Evolutionary conservation across 2,888 invertebrate genomes (phyloP).

Genomic region (Lithophane leautieri): DNA sequence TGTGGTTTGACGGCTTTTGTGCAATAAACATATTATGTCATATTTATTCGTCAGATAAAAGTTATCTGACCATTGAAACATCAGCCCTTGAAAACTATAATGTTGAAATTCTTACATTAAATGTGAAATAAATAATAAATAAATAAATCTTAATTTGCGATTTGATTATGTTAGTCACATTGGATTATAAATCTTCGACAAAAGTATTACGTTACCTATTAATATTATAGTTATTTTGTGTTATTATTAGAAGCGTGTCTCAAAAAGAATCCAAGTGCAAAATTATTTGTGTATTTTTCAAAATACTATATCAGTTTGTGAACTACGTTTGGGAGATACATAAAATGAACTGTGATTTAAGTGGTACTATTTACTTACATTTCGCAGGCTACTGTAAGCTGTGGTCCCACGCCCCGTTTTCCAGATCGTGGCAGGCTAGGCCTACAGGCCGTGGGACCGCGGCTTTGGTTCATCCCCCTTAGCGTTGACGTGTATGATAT

Average conservation of each 20-base stretch:
- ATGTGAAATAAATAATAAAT: too few relatives aligned
- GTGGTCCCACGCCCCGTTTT: too few relatives aligned
- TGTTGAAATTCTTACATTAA: background rate
- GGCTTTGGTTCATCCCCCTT: too few relatives aligned
- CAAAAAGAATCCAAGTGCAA: background rate
- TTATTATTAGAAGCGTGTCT: constrained; percentile 11
- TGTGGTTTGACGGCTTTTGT: background rate
- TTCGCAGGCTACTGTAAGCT: background rate
- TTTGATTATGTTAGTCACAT: background rate
- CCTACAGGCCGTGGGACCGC: too few relatives aligned
- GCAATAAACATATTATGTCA: background rate
- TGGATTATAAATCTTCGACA: constrained; percentile 1
- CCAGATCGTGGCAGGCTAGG: background rate
- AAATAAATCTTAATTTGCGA: background rate
- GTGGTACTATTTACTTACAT: background rate
- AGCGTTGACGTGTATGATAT: too few relatives aligned
- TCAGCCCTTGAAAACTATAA: background rate
- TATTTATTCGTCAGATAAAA: background rate
- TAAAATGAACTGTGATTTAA: background rate
- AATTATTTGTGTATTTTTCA: background rate
- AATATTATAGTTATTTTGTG: constrained; percentile 14
- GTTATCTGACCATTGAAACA: background rate
- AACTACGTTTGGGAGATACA: background rate
- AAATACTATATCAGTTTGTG: background rate
- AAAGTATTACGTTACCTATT: background rate